Evolutionary conservation across 2,113 vertebrate genomes (phyloP).

Genomic region (Corythornis madagascariensis): DNA sequence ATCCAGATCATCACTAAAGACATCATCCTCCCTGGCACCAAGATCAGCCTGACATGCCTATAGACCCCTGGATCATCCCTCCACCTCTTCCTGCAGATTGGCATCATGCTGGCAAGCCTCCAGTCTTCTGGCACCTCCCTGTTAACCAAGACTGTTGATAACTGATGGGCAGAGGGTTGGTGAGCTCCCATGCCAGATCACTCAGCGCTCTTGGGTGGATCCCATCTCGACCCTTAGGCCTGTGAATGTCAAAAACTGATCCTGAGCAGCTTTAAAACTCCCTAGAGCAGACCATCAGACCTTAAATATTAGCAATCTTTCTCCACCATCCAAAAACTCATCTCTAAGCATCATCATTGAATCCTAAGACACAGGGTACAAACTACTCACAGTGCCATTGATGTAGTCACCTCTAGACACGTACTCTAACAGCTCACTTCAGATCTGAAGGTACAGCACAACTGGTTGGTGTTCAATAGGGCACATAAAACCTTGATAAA

Average conservation of each 20-base stretch:
- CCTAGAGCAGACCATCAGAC: background rate
- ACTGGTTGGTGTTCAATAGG: background rate
- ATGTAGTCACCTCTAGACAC: background rate
- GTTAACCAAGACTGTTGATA: too few species aligned
- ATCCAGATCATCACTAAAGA: too few species aligned
- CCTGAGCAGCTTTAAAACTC: background rate
- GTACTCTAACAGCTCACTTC: background rate
- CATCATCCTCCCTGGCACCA: too few species aligned
- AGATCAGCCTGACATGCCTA: too few species aligned
- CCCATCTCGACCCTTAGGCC: too few species aligned
- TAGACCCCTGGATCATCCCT: too few species aligned
- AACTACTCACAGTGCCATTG: background rate
- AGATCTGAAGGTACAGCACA: background rate
- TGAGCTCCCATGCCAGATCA: too few species aligned
- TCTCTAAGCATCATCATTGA: background rate
- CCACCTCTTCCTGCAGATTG: too few species aligned
- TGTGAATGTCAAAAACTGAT: background rate
- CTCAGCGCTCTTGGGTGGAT: too few species aligned
- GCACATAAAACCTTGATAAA: conserved; percentile 17
- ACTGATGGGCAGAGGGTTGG: too few species aligned
- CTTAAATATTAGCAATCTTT: background rate
- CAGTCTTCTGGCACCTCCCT: too few species aligned
- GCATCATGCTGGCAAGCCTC: too few species aligned
- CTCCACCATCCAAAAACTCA: background rate
- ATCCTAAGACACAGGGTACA: background rate